A percentile compares a stretch with the other conserved stretches of the same genome.
Conservation (phyloP, 2,888 invertebrate genomes). For the Pterostichus madidus region DNA sequence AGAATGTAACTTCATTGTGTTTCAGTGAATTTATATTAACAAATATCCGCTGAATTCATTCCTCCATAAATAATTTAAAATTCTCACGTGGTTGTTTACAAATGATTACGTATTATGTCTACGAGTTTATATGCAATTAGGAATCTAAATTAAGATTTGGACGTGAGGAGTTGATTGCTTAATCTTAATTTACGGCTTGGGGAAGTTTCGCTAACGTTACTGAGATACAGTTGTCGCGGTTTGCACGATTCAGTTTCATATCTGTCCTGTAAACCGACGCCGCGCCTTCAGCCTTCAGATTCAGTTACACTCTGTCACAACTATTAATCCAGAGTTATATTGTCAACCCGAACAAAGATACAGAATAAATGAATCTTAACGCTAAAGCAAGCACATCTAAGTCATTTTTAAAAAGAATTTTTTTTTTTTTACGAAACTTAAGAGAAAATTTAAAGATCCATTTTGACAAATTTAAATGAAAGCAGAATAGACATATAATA, state of each 20-base stretch:
- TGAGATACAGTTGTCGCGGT: constrained; percentile 33
- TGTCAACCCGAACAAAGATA: background rate
- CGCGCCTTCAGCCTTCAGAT: background rate
- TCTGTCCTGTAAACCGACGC: constrained; percentile 12
- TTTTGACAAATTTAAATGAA: too few species aligned
- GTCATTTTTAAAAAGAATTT: too few species aligned
- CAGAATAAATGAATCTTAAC: background rate
- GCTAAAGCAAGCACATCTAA: background rate
- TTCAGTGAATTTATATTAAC: too few species aligned
- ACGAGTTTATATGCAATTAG: constrained; percentile 42
- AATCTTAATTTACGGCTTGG: constrained; percentile 43
- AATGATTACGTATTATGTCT: constrained; percentile 35
- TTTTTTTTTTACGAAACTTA: too few species aligned
- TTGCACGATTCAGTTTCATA: constrained; percentile 31
- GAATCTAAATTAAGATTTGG: constrained; percentile 39
- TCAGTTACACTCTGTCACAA: constrained; percentile 22
- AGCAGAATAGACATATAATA: too few species aligned
- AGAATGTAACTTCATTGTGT: too few species aligned
- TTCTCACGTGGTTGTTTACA: constrained; percentile 26
- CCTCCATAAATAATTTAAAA: background rate
- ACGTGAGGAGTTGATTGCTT: constrained; percentile 39
- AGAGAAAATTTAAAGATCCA: too few species aligned
- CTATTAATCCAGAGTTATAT: constrained; percentile 21
- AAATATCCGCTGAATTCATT: too few species aligned
- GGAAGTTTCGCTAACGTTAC: constrained; percentile 11